Base-by-base conservation (phyloP, 2,113 vertebrate genomes). In the Oreochromis tanganicae region DNA sequence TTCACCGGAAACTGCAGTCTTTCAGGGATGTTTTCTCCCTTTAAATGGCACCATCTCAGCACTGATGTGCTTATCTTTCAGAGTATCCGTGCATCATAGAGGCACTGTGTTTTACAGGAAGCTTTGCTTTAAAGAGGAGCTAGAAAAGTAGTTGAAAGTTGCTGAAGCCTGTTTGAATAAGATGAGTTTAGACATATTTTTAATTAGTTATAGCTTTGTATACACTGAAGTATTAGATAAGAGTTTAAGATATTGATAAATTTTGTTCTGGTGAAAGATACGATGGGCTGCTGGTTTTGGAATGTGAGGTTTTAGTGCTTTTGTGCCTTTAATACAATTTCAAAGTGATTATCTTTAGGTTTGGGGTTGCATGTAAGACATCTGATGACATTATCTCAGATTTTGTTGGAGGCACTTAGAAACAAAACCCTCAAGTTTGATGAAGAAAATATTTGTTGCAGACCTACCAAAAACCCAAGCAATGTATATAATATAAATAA, bases 11-110 rank as follows among this genome's bases (percentile, higher is more conserved):
- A 29, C 19, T 32, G 34, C 57, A 68, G 57, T 56, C 66, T 27
- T 13, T 13, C 17, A n/a, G 38, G 14, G 80, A n/a, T 19, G 21
- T 1, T 86, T 68, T 46, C 4, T 46, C 19, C 7, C 13, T 73
- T 19, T 55, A 21, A 68, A 34, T 4, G 3, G 24, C 52, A 41
- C 12, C 9, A 17, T 11, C 50, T 41, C 50, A 14, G 16, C 41
- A 29, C 36, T 68, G 48, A 32, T 13, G 8, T 46, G 46, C 43
- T 68, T 16, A 24, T 68, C 43, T 36, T 68, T 43, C 17, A 68
- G 34, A 54, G 48, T 9, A 5, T 16, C 46, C 4, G 2, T 0
- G 1, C 1, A 0, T 52, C 48, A 32, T n/a, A 10, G 38, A 48
- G 13, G 16, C 29, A n/a, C 52, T 0, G 27, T 21, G 5, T 17